Evolutionary conservation across 2,113 vertebrate genomes (phyloP).

Genomic region (Mobula birostris): DNA sequence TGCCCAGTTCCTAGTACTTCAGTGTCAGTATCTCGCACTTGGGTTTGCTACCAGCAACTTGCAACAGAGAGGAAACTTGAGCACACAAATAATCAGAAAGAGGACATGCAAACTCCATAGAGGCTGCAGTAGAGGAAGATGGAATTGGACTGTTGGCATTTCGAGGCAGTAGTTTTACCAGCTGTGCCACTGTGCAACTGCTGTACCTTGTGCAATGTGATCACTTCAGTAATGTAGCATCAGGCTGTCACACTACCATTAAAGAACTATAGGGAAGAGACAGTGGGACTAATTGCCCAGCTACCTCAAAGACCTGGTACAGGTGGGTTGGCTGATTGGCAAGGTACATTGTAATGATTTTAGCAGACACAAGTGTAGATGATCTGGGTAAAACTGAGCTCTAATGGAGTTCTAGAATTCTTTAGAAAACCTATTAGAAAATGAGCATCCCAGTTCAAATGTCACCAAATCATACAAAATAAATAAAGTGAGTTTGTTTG

Average conservation of each 20-base stretch:
- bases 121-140: too few relatives aligned
- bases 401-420: background rate
- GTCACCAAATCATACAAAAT: background rate
- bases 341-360: background rate
- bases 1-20: too few relatives aligned
- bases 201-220: background rate
- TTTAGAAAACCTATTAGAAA: background rate
- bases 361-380: background rate
- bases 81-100: too few relatives aligned
- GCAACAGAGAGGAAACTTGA: too few relatives aligned
- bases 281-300: background rate
- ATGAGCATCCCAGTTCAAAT: background rate
- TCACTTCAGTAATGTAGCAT: background rate
- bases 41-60: too few relatives aligned
- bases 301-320: background rate
- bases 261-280: background rate
- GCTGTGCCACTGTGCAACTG: background rate
- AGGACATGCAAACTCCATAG: too few relatives aligned
- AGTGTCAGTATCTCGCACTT: too few relatives aligned
- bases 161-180: too few relatives aligned
- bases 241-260: background rate
- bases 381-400: background rate
- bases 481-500: background rate
- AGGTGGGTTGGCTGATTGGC: background rate
- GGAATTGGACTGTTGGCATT: too few relatives aligned